Evolutionary conservation across 2,888 invertebrate genomes (phyloP).

Genomic region (Nowickia ferox): DNA sequence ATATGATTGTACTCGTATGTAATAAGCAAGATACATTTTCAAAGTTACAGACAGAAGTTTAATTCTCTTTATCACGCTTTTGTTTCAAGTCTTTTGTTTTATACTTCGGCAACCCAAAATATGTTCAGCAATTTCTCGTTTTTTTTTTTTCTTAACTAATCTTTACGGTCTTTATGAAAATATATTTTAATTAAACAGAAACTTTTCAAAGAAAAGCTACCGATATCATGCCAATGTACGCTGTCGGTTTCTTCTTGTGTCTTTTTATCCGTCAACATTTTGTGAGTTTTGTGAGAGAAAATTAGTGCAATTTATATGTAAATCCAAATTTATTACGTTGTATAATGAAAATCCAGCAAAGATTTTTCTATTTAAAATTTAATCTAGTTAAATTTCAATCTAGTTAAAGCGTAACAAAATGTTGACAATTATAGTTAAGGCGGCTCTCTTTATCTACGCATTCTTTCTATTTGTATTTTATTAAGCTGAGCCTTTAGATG

Average conservation of each 20-base stretch:
- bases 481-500: background rate
- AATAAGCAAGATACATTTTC: too few species aligned
- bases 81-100: conserved; percentile 78
- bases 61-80: conserved; percentile 71
- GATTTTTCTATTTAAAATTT: conserved; percentile 62
- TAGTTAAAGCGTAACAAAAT: conserved; percentile 74
- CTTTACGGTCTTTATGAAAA: conserved; percentile 44
- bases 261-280: conserved; percentile 21
- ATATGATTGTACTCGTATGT: too few species aligned
- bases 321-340: conserved; percentile 47
- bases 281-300: conserved; percentile 18
- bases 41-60: too few species aligned
- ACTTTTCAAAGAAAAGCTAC: conserved; percentile 45
- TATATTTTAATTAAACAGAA: conserved; percentile 56
- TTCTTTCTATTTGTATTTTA: background rate
- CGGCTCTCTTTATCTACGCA: conserved; percentile 50
- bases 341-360: conserved; percentile 39
- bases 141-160: conserved; percentile 37
- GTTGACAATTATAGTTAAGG: conserved; percentile 62
- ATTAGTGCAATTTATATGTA: conserved; percentile 66
- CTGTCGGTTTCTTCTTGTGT: conserved; percentile 28
- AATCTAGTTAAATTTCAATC: conserved; percentile 76
- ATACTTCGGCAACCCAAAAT: conserved; percentile 36
- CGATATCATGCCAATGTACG: background rate
- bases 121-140: conserved; percentile 62